A percentile compares a stretch with the other conserved stretches of the same genome.
phyloP scores from a whole-genome alignment of 2,113 vertebrate genomes.

The Poicephalus gulielmi region DNA sequence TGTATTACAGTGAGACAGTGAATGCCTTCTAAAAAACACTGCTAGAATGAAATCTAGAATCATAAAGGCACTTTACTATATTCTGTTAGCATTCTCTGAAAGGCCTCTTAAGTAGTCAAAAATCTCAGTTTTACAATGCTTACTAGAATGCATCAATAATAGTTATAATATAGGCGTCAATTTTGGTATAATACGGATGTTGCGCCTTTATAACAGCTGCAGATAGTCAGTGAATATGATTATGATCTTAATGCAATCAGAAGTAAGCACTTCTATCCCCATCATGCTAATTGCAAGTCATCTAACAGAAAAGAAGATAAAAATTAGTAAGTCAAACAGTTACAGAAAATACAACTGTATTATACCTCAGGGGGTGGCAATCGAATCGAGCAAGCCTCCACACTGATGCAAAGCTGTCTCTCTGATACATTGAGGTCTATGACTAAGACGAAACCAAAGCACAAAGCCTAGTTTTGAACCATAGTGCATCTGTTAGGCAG shows the following conservation, averaged over 20 bases:
- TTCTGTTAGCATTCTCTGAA: background rate
- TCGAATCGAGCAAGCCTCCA: conserved; percentile 78
- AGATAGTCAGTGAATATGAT: background rate
- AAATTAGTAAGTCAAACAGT: background rate
- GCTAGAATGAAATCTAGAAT: background rate
- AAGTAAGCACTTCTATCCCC: background rate
- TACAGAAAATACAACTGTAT: background rate
- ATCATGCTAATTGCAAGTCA: background rate
- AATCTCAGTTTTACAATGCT: background rate
- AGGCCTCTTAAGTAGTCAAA: background rate
- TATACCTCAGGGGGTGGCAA: conserved; percentile 80
- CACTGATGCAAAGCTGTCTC: conserved; percentile 82
- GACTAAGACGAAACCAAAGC: conserved; percentile 70
- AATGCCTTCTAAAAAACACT: background rate
- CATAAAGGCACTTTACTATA: background rate
- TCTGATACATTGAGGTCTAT: conserved; percentile 82
- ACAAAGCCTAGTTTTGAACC: background rate
- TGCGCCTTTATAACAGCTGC: background rate
- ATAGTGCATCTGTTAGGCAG: background rate
- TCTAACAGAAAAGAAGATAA: background rate
- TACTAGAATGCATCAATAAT: background rate
- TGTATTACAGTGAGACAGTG: background rate
- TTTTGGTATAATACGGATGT: background rate
- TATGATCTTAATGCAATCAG: background rate
- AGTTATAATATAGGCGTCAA: background rate